Evolutionary conservation across 2,888 invertebrate species (phyloP).

Genomic region (Poecilobothrus nobilitatus): DNA sequence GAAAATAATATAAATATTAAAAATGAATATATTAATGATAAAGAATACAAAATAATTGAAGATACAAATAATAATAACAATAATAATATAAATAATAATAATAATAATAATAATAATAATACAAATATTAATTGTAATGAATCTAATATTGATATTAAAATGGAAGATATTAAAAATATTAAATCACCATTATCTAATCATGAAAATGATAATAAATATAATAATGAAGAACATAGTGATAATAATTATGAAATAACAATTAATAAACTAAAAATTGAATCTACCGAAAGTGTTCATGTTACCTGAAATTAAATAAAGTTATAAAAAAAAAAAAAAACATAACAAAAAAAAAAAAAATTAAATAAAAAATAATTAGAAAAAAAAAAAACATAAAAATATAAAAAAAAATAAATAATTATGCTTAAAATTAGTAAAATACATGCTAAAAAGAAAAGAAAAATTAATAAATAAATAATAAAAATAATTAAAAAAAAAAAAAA

Average conservation of each 20-base stretch:
- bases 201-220: neutral
- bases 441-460: too few relatives aligned
- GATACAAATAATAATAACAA: slow-evolving; percentile 1
- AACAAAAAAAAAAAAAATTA: neutral
- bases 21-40: neutral
- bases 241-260: neutral
- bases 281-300: neutral
- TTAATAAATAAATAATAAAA: too few relatives aligned
- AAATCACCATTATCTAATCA: neutral
- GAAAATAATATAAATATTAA: neutral
- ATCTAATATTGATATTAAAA: neutral
- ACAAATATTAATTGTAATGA: neutral
- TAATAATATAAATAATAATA: neutral
- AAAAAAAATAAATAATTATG: too few relatives aligned
- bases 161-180: neutral
- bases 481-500: too few relatives aligned
- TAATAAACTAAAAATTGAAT: neutral
- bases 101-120: neutral
- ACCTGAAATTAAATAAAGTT: neutral
- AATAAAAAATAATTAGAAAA: too few relatives aligned
- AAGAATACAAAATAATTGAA: neutral
- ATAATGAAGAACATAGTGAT: too few relatives aligned
- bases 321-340: neutral
- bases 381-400: too few relatives aligned
- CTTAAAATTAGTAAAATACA: too few relatives aligned